Conservation (phyloP, 1,140 invertebrate genomes). For the Aricia agestis region DNA sequence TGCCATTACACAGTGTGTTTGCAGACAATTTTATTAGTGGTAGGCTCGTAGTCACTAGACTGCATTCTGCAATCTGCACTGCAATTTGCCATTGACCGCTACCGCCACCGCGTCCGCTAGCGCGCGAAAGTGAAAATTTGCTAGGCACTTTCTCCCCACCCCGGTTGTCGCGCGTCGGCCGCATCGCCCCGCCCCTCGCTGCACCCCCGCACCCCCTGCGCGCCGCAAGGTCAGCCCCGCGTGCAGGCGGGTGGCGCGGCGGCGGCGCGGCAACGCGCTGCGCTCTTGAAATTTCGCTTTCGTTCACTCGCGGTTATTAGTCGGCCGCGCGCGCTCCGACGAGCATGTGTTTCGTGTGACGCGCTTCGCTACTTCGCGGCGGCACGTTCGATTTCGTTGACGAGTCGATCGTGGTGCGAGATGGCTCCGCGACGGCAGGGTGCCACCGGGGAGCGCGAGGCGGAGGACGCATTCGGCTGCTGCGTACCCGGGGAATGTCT, state of each 20-base stretch:
- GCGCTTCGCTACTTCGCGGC: constrained; percentile 48
- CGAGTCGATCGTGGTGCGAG: constrained; percentile 48
- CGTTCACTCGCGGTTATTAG: constrained; percentile 74
- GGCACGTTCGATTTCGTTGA: constrained; percentile 67
- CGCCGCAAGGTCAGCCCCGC: constrained; percentile 65
- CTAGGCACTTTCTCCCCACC: constrained; percentile 71
- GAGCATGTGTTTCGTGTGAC: constrained; percentile 68
- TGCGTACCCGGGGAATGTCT: constrained; percentile 90
- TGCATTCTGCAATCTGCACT: constrained; percentile 23
- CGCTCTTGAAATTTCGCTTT: constrained; percentile 78
- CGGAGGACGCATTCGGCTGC: constrained; percentile 78
- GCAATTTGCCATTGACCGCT: constrained; percentile 30
- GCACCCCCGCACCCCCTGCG: constrained; percentile 50
- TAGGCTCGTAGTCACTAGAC: constrained; percentile 17
- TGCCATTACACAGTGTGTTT: neutral
- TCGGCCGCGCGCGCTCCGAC: constrained; percentile 72
- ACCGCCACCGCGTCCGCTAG: constrained; percentile 41
- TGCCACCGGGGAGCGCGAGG: constrained; percentile 69
- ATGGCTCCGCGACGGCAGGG: constrained; percentile 73
- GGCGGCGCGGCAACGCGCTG: constrained; percentile 64
- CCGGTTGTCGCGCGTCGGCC: constrained; percentile 47
- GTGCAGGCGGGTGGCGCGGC: constrained; percentile 54
- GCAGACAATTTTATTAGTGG: constrained; percentile 12
- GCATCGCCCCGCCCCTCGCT: constrained; percentile 60
- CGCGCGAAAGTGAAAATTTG: constrained; percentile 70